These are phyloP conservation scores for Nymphalis urticae DNA, from an alignment of 2,888 invertebrate species.

Conservation along the genomic window DNA sequence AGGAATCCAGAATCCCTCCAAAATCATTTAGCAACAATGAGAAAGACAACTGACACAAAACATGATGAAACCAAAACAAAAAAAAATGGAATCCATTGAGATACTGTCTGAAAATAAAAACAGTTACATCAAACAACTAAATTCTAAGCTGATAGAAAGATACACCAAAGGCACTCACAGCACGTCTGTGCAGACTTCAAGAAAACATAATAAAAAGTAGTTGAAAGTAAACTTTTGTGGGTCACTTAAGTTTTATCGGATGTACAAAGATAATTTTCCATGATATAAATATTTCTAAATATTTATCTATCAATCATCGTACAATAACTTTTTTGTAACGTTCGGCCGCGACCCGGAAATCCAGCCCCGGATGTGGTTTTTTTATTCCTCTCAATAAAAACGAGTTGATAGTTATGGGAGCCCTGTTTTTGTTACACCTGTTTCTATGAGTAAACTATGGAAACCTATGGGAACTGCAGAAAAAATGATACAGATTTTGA, in stretches of 20 bases:
- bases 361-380: conserved; percentile 68
- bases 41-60: too few relatives aligned
- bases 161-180: too few relatives aligned
- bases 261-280: conserved; percentile 2
- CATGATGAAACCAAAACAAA: too few relatives aligned
- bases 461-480: conserved; percentile 46
- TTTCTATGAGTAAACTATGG: conserved; percentile 61
- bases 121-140: too few relatives aligned
- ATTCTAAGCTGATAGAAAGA: too few relatives aligned
- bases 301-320: conserved; percentile 56
- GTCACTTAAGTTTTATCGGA: neutral
- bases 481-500: conserved; percentile 55
- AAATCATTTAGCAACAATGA: too few relatives aligned
- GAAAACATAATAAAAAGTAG: too few relatives aligned
- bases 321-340: conserved; percentile 51
- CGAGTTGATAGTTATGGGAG: conserved; percentile 63
- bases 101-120: too few relatives aligned
- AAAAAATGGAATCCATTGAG: too few relatives aligned
- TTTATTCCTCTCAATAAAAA: conserved; percentile 62
- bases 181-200: too few relatives aligned
- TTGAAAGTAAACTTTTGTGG: too few relatives aligned
- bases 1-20: too few relatives aligned
- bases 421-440: conserved; percentile 73
- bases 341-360: conserved; percentile 65
- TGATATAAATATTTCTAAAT: conserved; percentile 50